Percentiles rank a stretch among this genome's conserved stretches.
phyloP scores from a whole-genome alignment of 2,113 vertebrate genomes.

The Sturnira hondurensis region DNA sequence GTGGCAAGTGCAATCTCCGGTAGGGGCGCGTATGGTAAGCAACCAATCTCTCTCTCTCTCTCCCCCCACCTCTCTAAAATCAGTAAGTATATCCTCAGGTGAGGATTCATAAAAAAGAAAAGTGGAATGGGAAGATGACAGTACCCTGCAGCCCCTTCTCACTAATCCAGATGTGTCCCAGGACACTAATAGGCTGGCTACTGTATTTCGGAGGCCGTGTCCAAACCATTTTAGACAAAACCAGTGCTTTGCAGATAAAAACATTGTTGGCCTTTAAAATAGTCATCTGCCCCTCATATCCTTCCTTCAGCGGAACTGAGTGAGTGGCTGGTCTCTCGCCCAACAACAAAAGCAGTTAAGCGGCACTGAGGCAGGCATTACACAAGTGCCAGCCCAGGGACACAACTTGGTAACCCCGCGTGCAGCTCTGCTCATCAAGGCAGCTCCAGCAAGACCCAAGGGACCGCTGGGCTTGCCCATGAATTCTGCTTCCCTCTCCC shows the following conservation, averaged over 20 bases:
- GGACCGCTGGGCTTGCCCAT: neutral
- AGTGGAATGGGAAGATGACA: neutral
- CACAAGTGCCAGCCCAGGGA: neutral
- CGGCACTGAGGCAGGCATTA: neutral
- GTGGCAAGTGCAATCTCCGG: no score
- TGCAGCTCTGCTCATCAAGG: neutral
- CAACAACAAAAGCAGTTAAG: neutral
- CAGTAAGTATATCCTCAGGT: no score
- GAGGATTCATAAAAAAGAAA: neutral
- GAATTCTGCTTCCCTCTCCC: neutral
- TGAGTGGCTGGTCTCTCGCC: neutral
- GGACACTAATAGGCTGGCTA: neutral
- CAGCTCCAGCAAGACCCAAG: neutral
- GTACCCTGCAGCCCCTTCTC: neutral
- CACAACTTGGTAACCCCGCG: neutral
- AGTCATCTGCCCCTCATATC: neutral
- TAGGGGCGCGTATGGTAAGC: no score
- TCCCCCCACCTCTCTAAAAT: no score
- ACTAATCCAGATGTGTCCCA: neutral
- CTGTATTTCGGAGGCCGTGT: neutral
- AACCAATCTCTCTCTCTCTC: no score
- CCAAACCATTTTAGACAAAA: neutral
- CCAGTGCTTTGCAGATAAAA: neutral
- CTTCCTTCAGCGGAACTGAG: neutral
- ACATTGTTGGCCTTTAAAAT: constrained; percentile 4